Base-by-base conservation (phyloP, 2,888 invertebrate species). In the Sthenelais limicola region DNA sequence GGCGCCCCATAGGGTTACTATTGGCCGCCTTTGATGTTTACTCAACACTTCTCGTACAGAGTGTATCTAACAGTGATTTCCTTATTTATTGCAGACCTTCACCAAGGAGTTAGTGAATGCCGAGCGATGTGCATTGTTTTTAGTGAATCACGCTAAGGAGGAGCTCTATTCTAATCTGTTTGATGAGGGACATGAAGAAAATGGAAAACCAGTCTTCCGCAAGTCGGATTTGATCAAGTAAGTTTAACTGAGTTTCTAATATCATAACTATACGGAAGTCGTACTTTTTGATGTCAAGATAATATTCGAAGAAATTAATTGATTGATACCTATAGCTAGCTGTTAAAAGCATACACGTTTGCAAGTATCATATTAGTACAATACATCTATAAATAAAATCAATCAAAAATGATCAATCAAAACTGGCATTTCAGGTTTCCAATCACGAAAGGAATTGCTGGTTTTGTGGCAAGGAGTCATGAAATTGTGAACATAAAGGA, bases 51-150 rank as follows among this genome's bases (percentile, higher is more conserved):
- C 9, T n/a, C n/a, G n/a, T n/a, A 49, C 30, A 9, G 24, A 9
- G 5, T 26, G 26, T 24, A 26, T 4, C 28, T 24, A 12, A 56
- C 5, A 56, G 7, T 26, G 15, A 24, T 5, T 56, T 30, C 18
- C 5, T 49, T n/a, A 49, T n/a, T 51, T 35, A 47, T 38, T n/a
- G 1, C 73, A 79, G 79, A 58, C 33, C 24, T 81, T 78, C 72
- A 81, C 83, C 33, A 83, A 84, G 70, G 78, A 83, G 33, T 78
- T 83, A 21, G 82, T 84, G 26, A 69, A 76, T 4, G 83, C 84
- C 5, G 82, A 82, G 56, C 75, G 83, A 0, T 82, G 81, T 69
- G 72, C 81, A 0, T 69, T 84, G 58, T 83, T 83, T 67, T 74
- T 84, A 0, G 79, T 83, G 9, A 82, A 84, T 62, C 74, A 79